phyloP scores from a whole-genome alignment of 2,888 invertebrate species.

The Parasteatoda lunata region DNA sequence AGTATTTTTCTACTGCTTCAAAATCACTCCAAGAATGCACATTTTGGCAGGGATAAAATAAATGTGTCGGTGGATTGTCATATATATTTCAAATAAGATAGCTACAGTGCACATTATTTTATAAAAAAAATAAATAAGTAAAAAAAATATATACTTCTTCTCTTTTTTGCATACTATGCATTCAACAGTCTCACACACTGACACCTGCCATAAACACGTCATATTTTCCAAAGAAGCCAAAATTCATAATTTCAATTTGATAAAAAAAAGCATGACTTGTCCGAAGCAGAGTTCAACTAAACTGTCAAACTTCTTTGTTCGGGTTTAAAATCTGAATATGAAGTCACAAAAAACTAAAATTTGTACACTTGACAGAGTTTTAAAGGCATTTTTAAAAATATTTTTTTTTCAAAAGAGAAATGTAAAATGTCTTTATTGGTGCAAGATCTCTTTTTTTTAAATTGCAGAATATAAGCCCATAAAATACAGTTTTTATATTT shows the following conservation, averaged over 20 bases:
- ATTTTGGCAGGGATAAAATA: not conserved
- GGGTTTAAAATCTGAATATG: not conserved
- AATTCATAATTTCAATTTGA: slow-evolving; percentile 11
- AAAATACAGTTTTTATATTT: no score
- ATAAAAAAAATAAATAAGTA: slow-evolving; percentile 24
- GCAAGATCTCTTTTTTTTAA: no score
- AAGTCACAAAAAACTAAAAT: no score
- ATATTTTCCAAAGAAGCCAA: slow-evolving; percentile 9
- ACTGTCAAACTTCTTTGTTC: slow-evolving; percentile 27
- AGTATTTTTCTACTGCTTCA: no score
- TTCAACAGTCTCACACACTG: slow-evolving; percentile 31
- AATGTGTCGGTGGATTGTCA: not conserved
- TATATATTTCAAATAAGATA: not conserved
- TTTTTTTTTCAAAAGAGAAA: no score
- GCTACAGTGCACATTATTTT: slow-evolving; percentile 7
- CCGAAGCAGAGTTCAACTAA: slow-evolving; percentile 20
- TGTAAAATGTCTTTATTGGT: no score
- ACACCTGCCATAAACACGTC: slow-evolving; percentile 34
- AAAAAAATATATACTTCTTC: slow-evolving; percentile 22
- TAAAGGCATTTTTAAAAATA: no score
- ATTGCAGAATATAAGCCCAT: no score
- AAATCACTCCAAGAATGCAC: no score
- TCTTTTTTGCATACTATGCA: slow-evolving; percentile 37
- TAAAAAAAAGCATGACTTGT: slow-evolving; percentile 10
- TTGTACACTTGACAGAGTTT: no score